phyloP scores from a whole-genome alignment of 2,888 invertebrate species.

The Oxytorus armatus region DNA sequence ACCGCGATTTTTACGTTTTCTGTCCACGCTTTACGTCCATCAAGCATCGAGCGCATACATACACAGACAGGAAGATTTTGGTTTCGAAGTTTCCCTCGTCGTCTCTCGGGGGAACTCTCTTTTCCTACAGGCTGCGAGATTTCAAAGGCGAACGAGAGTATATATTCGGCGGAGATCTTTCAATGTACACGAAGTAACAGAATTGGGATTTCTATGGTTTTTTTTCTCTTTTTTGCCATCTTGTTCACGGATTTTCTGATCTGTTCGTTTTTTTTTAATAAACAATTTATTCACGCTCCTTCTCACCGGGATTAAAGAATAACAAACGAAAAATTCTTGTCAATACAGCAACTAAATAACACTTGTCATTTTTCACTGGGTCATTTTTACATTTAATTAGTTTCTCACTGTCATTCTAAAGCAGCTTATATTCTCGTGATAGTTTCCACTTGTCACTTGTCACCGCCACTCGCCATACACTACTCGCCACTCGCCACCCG shows the following conservation, averaged over 20 bases:
- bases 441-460: too few relatives aligned
- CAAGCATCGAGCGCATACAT: slow-evolving; percentile 19
- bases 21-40: slow-evolving; percentile 24
- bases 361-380: too few relatives aligned
- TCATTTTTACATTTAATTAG: too few relatives aligned
- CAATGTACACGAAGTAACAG: background rate
- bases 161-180: slow-evolving; percentile 2
- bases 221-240: background rate
- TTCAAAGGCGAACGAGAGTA: slow-evolving; percentile 19
- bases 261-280: slow-evolving; percentile 22
- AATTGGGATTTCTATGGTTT: slow-evolving; percentile 5
- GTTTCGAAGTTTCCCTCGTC: slow-evolving; percentile 28
- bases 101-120: slow-evolving; percentile 18
- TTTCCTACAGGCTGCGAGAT: background rate
- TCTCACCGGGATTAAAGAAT: too few relatives aligned
- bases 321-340: too few relatives aligned
- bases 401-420: too few relatives aligned
- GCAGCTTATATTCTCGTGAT: too few relatives aligned
- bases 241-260: background rate
- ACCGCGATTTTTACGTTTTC: slow-evolving; percentile 23
- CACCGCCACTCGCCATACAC: too few relatives aligned
- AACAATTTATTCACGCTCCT: slow-evolving; percentile 2
- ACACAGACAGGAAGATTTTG: background rate
- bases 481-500: too few relatives aligned
- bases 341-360: too few relatives aligned